Evolutionary conservation across 2,888 invertebrate genomes (phyloP), one percentile per base, ranked within the genome.

Genomic region (Trilocha varians): DNA sequence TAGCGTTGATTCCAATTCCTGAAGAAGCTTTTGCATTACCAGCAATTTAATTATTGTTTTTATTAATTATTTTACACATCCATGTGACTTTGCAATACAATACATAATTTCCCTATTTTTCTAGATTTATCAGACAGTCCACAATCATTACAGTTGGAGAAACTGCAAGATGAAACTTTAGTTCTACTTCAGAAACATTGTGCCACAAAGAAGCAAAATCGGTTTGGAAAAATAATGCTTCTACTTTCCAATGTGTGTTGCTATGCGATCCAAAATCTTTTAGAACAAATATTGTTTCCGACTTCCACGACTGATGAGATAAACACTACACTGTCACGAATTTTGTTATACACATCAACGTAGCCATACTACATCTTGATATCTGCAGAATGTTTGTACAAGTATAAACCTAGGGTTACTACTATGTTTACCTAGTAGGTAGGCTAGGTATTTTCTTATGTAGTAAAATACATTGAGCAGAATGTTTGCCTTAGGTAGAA

Each of bases 161-260:
- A 91, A 36, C 74, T 95, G 1, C 95, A 95, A 78, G 95, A 95
- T 53, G 94, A 95, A 68, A 92, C 93, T 0, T 90, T 94, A 45
- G 85, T 91, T 3, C 91, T 93, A 73, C 79, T 96, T 16, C 91
- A 92, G 55, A 93, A 93, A 54, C 91, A 93, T 65, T 91, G 91
- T 57, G 60, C 69, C 0, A 57, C 67, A 11, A 77, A 74, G 43
- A 73, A 75, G 8, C 72, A 88, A 0, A 80, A 87, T 0, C 85
- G 95, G 14, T 91, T 94, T 52, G 94, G 93, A 0, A 91, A 91
- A 52, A 76, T 95, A 2, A 83, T 95, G 52, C 78, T 95, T 2
- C 83, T 93, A 2, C 73, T 96, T 41, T 93, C 95, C 1, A 88
- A 90, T 15, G 87, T 90, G 17, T 89, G 78, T 48, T 67, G 71